A percentile compares a stretch with the other conserved stretches of the same genome.
Evolutionary conservation across 2,797 vertebrate species (phyloP).

Genomic region (Bovichtus diacanthus): DNA sequence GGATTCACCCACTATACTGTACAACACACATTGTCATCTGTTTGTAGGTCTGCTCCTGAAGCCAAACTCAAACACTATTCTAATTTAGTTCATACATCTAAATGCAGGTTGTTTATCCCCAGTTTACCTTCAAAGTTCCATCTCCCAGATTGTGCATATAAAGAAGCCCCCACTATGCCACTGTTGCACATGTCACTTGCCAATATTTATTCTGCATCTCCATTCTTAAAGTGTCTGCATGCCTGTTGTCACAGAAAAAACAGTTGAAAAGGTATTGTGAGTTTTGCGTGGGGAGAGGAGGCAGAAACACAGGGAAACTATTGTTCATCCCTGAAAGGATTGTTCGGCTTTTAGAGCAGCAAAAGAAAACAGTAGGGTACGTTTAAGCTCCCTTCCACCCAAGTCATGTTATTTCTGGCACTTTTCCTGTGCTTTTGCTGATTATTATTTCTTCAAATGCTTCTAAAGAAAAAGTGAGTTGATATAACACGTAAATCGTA

Average conservation of each 20-base stretch:
- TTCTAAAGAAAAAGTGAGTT: background rate
- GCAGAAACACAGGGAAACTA: background rate
- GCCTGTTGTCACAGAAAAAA: constrained; percentile 3
- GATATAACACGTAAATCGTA: background rate
- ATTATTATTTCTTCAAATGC: background rate
- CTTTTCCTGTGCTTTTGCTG: background rate
- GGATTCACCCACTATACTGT: background rate
- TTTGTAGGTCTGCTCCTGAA: constrained; percentile 19
- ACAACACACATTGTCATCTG: background rate
- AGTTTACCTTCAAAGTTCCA: constrained; percentile 29
- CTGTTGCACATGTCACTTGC: background rate
- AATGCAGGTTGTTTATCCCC: constrained; percentile 39
- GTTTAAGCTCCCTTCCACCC: background rate
- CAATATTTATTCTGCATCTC: background rate
- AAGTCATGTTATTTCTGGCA: background rate
- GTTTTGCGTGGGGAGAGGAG: background rate
- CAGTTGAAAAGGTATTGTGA: background rate
- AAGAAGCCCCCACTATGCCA: background rate
- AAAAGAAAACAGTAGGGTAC: constrained; percentile 39
- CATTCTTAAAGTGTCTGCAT: background rate
- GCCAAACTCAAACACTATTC: constrained; percentile 30
- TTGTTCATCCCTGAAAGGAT: constrained; percentile 42
- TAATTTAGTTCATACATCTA: constrained; percentile 34
- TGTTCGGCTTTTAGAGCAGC: constrained; percentile 56
- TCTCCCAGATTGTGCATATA: constrained; percentile 11